A percentile compares a stretch with the other conserved stretches of the same genome.
These are phyloP conservation scores for Xenentodon cancila DNA, from an alignment of 2,797 vertebrate genomes.

Conservation along the genomic window DNA sequence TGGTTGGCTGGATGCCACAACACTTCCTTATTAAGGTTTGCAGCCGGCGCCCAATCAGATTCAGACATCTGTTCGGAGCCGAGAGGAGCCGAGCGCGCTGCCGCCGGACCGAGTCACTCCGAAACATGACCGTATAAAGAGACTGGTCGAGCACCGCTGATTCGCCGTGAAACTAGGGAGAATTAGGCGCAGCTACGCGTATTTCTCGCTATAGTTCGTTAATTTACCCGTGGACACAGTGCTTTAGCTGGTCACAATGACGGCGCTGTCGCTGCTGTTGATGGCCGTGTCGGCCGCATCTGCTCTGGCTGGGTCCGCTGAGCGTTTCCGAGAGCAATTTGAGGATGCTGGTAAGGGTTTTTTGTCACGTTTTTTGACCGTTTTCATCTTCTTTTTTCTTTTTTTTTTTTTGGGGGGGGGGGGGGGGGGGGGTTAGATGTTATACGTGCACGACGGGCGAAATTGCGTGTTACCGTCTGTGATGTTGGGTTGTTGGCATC, in stretches of 20 bases:
- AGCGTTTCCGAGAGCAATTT: slow-evolving; percentile 88
- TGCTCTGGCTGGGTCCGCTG: slow-evolving; percentile 74
- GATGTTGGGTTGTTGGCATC: neutral
- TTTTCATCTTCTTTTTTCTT: neutral
- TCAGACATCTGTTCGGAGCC: slow-evolving; percentile 84
- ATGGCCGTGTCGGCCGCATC: slow-evolving; percentile 72
- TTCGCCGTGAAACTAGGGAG: neutral
- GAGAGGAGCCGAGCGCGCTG: slow-evolving; percentile 72
- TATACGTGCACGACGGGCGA: neutral
- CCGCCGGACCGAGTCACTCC: slow-evolving; percentile 27
- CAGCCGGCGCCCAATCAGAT: slow-evolving; percentile 75
- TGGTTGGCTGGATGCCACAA: slow-evolving; percentile 57
- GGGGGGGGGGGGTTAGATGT: too few relatives aligned
- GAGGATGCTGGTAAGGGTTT: slow-evolving; percentile 86
- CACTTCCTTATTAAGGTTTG: slow-evolving; percentile 43
- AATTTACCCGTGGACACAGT: neutral
- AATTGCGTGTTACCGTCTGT: too few relatives aligned
- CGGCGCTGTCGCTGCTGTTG: slow-evolving; percentile 74
- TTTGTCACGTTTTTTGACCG: neutral
- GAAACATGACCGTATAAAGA: slow-evolving; percentile 40
- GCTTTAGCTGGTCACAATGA: slow-evolving; percentile 61
- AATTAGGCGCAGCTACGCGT: neutral
- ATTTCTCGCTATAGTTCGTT: neutral
- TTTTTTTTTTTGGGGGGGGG: too few relatives aligned
- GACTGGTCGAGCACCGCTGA: slow-evolving; percentile 5